Conservation (phyloP, 2,888 invertebrate genomes). For the Parnassius mnemosyne region DNA sequence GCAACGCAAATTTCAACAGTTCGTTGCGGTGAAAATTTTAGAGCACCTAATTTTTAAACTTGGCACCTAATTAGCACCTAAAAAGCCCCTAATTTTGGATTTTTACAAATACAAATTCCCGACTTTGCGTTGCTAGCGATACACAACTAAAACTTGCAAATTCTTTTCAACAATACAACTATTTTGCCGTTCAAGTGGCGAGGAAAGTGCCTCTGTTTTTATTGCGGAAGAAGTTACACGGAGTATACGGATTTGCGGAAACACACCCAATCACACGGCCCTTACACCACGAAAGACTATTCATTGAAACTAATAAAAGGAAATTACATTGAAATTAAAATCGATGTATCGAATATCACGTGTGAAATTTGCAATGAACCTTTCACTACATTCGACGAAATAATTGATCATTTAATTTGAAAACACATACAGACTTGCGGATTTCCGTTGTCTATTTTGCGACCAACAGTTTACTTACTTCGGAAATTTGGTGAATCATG, state of each 20-base stretch:
- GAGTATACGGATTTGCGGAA: constrained; percentile 59
- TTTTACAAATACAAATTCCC: no score
- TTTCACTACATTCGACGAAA: constrained; percentile 47
- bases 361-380: constrained; percentile 61
- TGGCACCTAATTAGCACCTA: no score
- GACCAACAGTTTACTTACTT: constrained; percentile 56
- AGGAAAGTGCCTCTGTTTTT: constrained; percentile 63
- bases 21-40: no score
- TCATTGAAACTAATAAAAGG: constrained; percentile 55
- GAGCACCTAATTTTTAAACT: no score
- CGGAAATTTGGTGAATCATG: constrained; percentile 55
- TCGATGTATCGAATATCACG: constrained; percentile 61
- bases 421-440: constrained; percentile 59
- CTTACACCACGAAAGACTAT: constrained; percentile 51
- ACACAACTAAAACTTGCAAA: constrained; percentile 69
- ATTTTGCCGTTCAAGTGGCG: constrained; percentile 71
- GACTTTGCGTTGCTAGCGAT: no score
- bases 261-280: constrained; percentile 60
- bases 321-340: constrained; percentile 55
- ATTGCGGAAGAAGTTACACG: constrained; percentile 54
- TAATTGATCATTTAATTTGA: constrained; percentile 59
- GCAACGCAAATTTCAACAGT: no score
- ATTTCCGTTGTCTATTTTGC: constrained; percentile 56
- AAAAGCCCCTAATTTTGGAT: no score
- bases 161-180: constrained; percentile 66